Evolutionary conservation across 2,797 vertebrate genomes (phyloP), one percentile per base, ranked within the genome.

Genomic region (Chelonia mydas): DNA sequence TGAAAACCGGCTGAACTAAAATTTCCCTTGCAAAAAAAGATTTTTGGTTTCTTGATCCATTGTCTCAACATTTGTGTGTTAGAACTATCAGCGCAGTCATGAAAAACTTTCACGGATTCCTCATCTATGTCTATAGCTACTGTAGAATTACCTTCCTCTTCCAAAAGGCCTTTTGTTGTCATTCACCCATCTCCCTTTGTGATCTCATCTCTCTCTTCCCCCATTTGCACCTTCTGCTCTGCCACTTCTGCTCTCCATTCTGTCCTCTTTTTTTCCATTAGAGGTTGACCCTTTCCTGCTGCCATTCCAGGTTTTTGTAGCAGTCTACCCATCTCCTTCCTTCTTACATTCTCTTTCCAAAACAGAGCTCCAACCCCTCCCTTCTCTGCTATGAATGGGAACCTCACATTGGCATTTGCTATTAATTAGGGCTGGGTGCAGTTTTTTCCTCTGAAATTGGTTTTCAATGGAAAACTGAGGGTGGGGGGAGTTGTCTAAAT

Each of bases 371-470:
- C 13, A 33, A 33, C 15, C 31, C 13, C 59, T 61, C 59, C 59
- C 11, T 82, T 55, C 76, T 85, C 53, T 91, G 53, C 72, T 80
- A 25, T 15, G 23, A 59, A 84, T 53, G 81, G 83, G 37, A 50
- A 84, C 81, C 88, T 92, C 84, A 83, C 84, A 57, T 90, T 55
- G 78, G 59, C 68, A 65, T 93, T 89, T 94, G 33, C 49, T 83
- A 72, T 86, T 90, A 31, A 51, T n/a, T 89, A 9, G 68, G 54
- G 31, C 72, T 96, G 17, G 3, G 37, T 79, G 83, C 65, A 68
- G n/a, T 86, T 76, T 27, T 27, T 45, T 7, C 27, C 13, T 13
- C 12, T 12, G 25, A 74, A 45, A 74, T 13, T 45, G 72, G 17
- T 45, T 74, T 74, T 74, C 10, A n/a, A 4, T 47, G 23, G 72